Percentiles rank a stretch among this genome's conserved stretches.
Conservation (phyloP, 2,797 vertebrate species). For the Odontamblyopus lacepedii region DNA sequence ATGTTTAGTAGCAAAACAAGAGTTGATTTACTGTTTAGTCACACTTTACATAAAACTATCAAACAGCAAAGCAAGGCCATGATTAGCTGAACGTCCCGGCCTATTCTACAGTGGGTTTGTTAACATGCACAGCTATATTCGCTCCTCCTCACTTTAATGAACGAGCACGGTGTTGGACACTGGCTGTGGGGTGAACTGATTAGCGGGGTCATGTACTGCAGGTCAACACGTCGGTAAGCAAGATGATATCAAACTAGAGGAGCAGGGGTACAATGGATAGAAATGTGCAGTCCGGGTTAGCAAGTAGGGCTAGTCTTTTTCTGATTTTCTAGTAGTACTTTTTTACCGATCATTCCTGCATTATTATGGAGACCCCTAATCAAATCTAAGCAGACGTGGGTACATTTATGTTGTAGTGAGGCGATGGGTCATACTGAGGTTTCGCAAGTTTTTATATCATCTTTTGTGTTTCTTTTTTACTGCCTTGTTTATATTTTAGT, state of each 20-base stretch:
- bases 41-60: not conserved
- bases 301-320: not conserved
- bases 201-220: constrained; percentile 50
- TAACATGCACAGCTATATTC: constrained; percentile 36
- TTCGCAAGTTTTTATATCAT: no score
- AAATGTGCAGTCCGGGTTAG: not conserved
- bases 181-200: constrained; percentile 59
- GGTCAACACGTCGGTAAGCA: not conserved
- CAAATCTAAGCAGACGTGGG: not conserved
- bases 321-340: not conserved
- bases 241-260: not conserved
- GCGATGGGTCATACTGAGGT: no score
- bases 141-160: constrained; percentile 41
- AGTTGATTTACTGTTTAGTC: no score
- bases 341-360: not conserved
- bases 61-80: not conserved
- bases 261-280: not conserved
- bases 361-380: not conserved
- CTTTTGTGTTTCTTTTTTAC: no score
- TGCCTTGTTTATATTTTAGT: no score
- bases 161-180: constrained; percentile 48
- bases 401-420: not conserved
- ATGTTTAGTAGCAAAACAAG: no score
- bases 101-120: constrained; percentile 28
- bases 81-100: constrained; percentile 35